Conservation (phyloP, 2,888 invertebrate genomes). For the Cheilosia urbana region DNA sequence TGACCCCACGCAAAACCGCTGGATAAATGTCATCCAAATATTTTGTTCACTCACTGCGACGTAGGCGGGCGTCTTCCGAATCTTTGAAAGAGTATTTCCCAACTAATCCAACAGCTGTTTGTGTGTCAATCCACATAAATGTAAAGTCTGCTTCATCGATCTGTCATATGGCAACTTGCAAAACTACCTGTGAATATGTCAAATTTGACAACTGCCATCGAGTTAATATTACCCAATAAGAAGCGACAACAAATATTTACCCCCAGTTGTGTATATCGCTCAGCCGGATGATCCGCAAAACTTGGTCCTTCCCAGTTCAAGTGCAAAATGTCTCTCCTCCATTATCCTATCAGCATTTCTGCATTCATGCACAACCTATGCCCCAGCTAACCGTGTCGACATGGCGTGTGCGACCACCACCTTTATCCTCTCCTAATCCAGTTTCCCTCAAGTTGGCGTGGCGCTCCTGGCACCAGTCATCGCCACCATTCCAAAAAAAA, state of each 20-base stretch:
- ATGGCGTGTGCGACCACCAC: slow-evolving; percentile 44
- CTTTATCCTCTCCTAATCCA: slow-evolving; percentile 71
- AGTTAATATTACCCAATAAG: slow-evolving; percentile 29
- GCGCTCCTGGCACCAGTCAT: slow-evolving; percentile 44
- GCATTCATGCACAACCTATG: slow-evolving; percentile 59
- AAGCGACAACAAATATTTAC: slow-evolving; percentile 47
- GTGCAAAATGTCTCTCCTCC: slow-evolving; percentile 63
- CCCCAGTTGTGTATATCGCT: slow-evolving; percentile 33
- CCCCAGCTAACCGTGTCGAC: slow-evolving; percentile 15
- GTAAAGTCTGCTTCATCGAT: background rate
- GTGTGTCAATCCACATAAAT: too few species aligned
- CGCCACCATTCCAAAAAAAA: slow-evolving; percentile 37
- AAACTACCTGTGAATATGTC: background rate
- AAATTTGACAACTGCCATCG: slow-evolving; percentile 31
- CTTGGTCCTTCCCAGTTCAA: slow-evolving; percentile 58
- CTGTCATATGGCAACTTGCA: background rate
- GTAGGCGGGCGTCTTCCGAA: too few species aligned
- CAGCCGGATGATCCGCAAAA: slow-evolving; percentile 63
- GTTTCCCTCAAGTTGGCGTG: slow-evolving; percentile 62
- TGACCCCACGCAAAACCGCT: too few species aligned
- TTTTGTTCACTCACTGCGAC: too few species aligned
- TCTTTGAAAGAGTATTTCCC: too few species aligned
- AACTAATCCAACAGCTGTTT: too few species aligned
- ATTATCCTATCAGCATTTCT: slow-evolving; percentile 64
- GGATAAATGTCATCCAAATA: too few species aligned